These are phyloP conservation scores for Margaritifera margaritifera DNA, from an alignment of 2,888 invertebrate species.

Conservation along the genomic window DNA sequence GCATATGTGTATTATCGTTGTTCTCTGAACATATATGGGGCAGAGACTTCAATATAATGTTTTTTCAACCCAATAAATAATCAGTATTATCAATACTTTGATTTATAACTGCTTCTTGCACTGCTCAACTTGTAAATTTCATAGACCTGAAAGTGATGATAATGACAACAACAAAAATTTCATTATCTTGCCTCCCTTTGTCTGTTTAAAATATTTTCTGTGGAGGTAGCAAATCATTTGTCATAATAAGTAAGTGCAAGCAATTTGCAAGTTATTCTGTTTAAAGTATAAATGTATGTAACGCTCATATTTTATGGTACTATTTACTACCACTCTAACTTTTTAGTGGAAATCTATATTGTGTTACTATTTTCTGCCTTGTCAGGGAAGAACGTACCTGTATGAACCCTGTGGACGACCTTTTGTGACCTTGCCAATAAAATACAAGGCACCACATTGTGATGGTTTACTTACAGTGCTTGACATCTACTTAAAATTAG, in stretches of 20 bases:
- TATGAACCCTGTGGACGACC: conserved; percentile 68
- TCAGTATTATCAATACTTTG: too few relatives aligned
- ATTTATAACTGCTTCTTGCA: too few relatives aligned
- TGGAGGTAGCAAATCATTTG: too few relatives aligned
- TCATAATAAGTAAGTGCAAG: too few relatives aligned
- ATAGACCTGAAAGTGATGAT: not conserved
- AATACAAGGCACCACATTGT: conserved; percentile 39
- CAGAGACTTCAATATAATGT: too few relatives aligned
- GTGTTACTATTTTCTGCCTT: not conserved
- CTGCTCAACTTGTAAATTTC: not conserved
- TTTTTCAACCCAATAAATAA: too few relatives aligned
- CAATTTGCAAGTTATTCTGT: too few relatives aligned
- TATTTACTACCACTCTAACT: not conserved
- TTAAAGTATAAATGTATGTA: too few relatives aligned
- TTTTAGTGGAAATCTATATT: not conserved
- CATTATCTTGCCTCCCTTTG: too few relatives aligned
- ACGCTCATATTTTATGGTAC: not conserved
- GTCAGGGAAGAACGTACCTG: conserved; percentile 64
- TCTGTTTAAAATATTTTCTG: too few relatives aligned
- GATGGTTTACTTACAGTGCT: conserved; percentile 62
- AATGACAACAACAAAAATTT: not conserved
- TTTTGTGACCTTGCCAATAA: conserved; percentile 62
- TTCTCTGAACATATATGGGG: too few relatives aligned
- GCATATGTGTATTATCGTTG: too few relatives aligned
- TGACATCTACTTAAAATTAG: conserved; percentile 60